These are phyloP conservation scores for Ornithorhynchus anatinus DNA, from an alignment of 2,113 vertebrate genomes.

Conservation along the genomic window DNA sequence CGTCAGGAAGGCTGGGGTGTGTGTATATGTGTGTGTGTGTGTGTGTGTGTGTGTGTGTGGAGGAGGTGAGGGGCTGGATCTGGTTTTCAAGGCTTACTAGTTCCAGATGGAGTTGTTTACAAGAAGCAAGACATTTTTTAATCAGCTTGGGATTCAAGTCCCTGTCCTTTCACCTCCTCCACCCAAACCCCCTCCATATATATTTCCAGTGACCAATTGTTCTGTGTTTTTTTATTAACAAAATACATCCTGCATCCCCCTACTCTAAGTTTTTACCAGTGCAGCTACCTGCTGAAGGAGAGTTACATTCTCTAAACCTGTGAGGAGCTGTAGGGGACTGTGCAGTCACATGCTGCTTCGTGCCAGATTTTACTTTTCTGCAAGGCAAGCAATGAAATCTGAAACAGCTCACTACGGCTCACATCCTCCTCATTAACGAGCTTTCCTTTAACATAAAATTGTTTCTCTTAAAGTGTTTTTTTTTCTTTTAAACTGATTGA, in stretches of 20 bases:
- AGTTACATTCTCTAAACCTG: constrained; percentile 43
- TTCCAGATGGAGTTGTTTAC: constrained; percentile 73
- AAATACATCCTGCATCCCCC: no score
- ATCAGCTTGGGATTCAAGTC: constrained; percentile 44
- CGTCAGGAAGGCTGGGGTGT: constrained; percentile 59
- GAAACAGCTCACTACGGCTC: constrained; percentile 30
- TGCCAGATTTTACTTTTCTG: constrained; percentile 52
- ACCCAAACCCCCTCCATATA: constrained; percentile 2
- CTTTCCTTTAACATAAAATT: constrained; percentile 42
- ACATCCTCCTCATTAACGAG: constrained; percentile 43
- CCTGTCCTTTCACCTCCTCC: constrained; percentile 44
- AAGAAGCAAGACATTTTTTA: constrained; percentile 66
- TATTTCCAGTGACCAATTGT: constrained; percentile 32
- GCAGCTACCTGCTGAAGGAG: constrained; percentile 45
- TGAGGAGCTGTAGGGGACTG: not conserved
- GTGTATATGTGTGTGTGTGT: no score
- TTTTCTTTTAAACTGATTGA: constrained; percentile 15
- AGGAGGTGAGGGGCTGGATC: constrained; percentile 42
- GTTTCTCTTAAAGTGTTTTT: constrained; percentile 24
- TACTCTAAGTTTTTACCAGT: constrained; percentile 33
- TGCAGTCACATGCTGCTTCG: constrained; percentile 49
- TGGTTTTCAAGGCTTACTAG: constrained; percentile 45
- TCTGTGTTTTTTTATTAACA: constrained; percentile 14
- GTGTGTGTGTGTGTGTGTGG: no score
- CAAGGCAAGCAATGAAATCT: constrained; percentile 49